Evolutionary conservation across 1,140 invertebrate genomes (phyloP).

Genomic region (Ladona fulva): DNA sequence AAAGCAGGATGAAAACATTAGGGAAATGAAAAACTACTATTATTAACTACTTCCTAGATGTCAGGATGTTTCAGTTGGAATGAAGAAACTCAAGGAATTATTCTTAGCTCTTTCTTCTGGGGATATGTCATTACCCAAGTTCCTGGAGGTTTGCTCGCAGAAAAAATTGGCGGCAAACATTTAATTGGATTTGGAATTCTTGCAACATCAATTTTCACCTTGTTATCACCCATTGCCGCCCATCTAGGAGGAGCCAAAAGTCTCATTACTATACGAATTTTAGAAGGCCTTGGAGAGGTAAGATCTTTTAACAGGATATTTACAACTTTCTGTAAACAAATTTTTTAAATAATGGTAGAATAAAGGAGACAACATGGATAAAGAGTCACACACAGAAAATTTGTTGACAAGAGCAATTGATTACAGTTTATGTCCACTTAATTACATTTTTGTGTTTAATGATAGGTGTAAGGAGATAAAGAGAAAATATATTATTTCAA

Average conservation of each 20-base stretch:
- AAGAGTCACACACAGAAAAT: too few relatives aligned
- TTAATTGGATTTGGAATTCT: constrained; percentile 47
- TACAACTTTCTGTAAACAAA: too few relatives aligned
- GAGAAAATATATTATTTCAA: too few relatives aligned
- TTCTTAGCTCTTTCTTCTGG: constrained; percentile 60
- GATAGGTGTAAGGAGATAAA: too few relatives aligned
- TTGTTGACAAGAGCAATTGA: too few relatives aligned
- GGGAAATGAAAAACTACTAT: neutral
- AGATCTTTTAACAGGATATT: too few relatives aligned
- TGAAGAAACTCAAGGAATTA: constrained; percentile 43
- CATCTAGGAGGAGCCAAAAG: constrained; percentile 40
- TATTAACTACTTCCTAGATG: neutral
- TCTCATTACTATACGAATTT: constrained; percentile 62
- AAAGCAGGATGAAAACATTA: neutral
- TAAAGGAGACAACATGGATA: too few relatives aligned
- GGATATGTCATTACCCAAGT: constrained; percentile 65
- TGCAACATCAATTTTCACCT: constrained; percentile 52
- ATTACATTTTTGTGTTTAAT: too few relatives aligned
- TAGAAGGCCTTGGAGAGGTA: constrained; percentile 88
- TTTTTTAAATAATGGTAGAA: too few relatives aligned
- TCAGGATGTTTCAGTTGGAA: constrained; percentile 40
- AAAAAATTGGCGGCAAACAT: constrained; percentile 64
- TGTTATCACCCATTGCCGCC: constrained; percentile 56
- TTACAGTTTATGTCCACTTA: too few relatives aligned
- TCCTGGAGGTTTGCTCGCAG: constrained; percentile 63